Evolutionary conservation across 1,140 invertebrate genomes (phyloP), one percentile per base, ranked within the genome.

Genomic region (Andrena cerasifolii): DNA sequence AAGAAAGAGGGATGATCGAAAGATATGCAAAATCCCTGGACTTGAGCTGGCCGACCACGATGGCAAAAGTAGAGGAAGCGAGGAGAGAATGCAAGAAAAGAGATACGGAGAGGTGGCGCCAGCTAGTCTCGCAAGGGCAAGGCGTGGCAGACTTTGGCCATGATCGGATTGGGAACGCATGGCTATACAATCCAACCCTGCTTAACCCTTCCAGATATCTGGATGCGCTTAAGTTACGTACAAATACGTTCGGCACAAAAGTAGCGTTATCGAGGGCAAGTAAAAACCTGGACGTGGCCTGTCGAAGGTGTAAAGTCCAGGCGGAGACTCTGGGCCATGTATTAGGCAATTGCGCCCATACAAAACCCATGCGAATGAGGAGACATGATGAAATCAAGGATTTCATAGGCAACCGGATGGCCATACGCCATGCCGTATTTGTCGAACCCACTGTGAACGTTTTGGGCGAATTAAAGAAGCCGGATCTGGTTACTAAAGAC

Each of bases 301-400:
- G 59, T 1, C 18, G 75, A 12, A n/a, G 49, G 1, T 78, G 75
- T 10, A 3, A 24, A 0, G 8, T 14, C 0, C 14, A 31, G 0
- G 14, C 31, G 0, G 80, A 85, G n/a, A 83, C 85, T 0, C 36
- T 87, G 0, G 85, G 72, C 0, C 83, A 87, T 8, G 70, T 87
- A 1, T 14, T 85, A 0, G 81, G 79, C 0, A 21, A 59, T 2
- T 85, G 83, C 14, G 26, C 28, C 0, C 16, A 26, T 4, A 87
- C 83, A 0, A 87, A 83, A 33, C 5, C 58, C 0, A 40, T 21
- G 12, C 43, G 80, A 0, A 87, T 87, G 0, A 43, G 26, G 0
- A 33, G 85, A 16, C 83, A 85, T 51, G 49, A 87, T 40, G 80
- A 87, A 3, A 79, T 87, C 0, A 49, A 45, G 0, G 10, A 80